Percentiles rank a stretch among this genome's conserved stretches.
Evolutionary conservation across 2,888 invertebrate species (phyloP).

Genomic region (Rotaria magnacalcarata): DNA sequence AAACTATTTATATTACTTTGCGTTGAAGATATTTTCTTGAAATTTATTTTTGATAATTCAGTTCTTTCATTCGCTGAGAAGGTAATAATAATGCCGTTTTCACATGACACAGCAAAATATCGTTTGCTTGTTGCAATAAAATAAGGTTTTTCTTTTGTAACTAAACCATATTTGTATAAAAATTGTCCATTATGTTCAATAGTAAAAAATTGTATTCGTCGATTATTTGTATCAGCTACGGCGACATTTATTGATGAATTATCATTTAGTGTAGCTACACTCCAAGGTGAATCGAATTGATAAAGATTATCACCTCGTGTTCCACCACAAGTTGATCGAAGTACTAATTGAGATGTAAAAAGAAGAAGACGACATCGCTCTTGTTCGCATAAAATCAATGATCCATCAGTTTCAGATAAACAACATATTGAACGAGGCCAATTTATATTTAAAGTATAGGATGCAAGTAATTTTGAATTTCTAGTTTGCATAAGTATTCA

Average conservation of each 20-base stretch:
- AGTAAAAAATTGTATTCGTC: constrained; percentile 16
- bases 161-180: background rate
- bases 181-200: background rate
- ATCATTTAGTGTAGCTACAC: background rate
- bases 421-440: constrained; percentile 22
- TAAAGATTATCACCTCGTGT: background rate
- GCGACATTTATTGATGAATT: background rate
- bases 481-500: background rate
- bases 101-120: constrained; percentile 2
- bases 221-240: constrained; percentile 30
- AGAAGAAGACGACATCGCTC: constrained; percentile 17
- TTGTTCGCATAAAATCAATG: constrained; percentile 15
- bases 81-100: background rate
- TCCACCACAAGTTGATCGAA: constrained; percentile 4
- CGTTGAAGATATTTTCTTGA: background rate
- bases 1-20: background rate
- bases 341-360: background rate
- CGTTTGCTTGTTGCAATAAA: background rate
- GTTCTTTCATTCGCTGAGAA: background rate
- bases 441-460: background rate
- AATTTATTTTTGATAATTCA: background rate
- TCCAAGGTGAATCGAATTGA: constrained; percentile 1
- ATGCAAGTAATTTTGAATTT: background rate
- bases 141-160: background rate
- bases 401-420: background rate